Base-by-base conservation (phyloP, 2,888 invertebrate species). In the Panzeria rudis region DNA sequence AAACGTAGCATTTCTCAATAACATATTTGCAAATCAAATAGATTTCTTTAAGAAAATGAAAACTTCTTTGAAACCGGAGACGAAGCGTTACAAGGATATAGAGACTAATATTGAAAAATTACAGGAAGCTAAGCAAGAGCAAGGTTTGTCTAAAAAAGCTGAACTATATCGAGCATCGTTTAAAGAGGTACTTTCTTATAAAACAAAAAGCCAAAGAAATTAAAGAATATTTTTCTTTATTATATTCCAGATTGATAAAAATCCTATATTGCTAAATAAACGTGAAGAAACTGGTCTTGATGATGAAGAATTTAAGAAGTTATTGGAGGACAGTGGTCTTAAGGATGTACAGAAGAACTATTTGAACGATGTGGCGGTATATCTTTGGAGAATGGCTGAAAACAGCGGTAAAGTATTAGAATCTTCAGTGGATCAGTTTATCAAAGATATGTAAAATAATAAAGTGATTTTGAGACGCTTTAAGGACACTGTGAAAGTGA, bases 321-420 rank as follows among this genome's bases (percentile, higher is more conserved):
- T 90, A 25, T 86, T 90, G 2, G 87, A 88, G 3, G 89, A 89
- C 0, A 84, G 86, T 62, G 90, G 90, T 20, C 69, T 90, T 7
- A 85, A 89, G 71, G 88, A 89, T 52, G 86, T 89, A 29, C 83
- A 88, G 8, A 86, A 88, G n/a, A 87, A 85, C 20, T 89, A 89
- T 56, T 59, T 90, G 6, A 50, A 71, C 3, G 88, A 90, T 87
- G 89, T 90, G 25, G 76, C 87, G 13, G 66, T 64, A 4, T 90
- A 90, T 59, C 89, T 90, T 61, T 88, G 87, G 88, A 89, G 88
- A 86, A 90, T 90, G 86, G 87, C 89, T 7, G 87, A 88, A 59
- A 77, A 88, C 9, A 90, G 90, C 71, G 89, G 89, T 8, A 88
- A 86, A 69, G 89, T 89, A 0, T 81, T 90, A 4, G 87, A 87